A percentile compares a stretch with the other conserved stretches of the same genome.
These are phyloP conservation scores for Pelobates cultripes DNA, from an alignment of 2,797 vertebrate genomes.

Conservation along the genomic window DNA sequence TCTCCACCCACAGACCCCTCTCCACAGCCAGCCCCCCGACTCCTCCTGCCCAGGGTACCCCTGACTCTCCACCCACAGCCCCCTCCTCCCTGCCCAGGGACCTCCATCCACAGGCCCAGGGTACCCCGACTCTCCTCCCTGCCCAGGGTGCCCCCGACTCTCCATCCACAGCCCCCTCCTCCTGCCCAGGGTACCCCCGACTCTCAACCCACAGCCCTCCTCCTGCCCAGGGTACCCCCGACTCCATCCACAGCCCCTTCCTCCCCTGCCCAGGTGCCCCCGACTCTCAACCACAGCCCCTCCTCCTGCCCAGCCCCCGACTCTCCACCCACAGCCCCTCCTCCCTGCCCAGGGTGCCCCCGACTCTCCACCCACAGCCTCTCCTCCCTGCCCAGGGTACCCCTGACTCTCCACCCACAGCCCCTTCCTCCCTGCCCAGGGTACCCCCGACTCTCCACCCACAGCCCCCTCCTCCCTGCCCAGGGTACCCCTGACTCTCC, in stretches of 20 bases:
- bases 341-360: too few relatives aligned
- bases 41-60: not conserved
- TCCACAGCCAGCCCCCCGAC: not conserved
- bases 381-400: not conserved
- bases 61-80: not conserved
- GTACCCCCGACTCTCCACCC: not conserved
- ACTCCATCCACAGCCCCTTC: not conserved
- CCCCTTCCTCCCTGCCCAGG: not conserved
- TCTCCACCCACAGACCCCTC: not conserved
- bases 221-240: too few relatives aligned
- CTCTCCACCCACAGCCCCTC: not conserved
- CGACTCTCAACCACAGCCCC: not conserved
- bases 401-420: not conserved
- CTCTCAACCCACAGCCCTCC: not conserved
- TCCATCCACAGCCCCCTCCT: not conserved
- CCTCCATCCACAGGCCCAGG: too few relatives aligned
- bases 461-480: not conserved
- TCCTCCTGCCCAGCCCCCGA: not conserved
- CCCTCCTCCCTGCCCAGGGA: too few relatives aligned
- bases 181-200: too few relatives aligned
- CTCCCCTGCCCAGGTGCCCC: too few relatives aligned
- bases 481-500: too few relatives aligned
- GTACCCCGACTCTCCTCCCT: not conserved
- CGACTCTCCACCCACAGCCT: not conserved
- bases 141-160: too few relatives aligned